These are phyloP conservation scores for Nephotettix cincticeps DNA, from an alignment of 1,140 invertebrate genomes.

Conservation along the genomic window DNA sequence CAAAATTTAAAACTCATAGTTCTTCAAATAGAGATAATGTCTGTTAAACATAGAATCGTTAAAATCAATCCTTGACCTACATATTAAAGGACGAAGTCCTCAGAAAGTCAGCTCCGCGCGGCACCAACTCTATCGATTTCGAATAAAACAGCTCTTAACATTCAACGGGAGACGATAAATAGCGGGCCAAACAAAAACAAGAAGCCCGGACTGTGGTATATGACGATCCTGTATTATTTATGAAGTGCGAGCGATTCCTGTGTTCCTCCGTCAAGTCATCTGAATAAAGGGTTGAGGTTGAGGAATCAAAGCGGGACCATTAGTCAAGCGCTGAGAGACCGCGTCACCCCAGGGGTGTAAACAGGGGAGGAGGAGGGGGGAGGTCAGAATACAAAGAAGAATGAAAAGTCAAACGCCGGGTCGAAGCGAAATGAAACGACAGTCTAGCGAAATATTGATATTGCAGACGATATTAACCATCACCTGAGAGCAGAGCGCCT, in stretches of 20 bases:
- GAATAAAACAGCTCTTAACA: not conserved
- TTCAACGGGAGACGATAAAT: not conserved
- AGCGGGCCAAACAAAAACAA: not conserved
- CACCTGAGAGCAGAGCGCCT: constrained; percentile 34
- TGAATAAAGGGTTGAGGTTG: constrained; percentile 15
- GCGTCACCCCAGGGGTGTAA: not conserved
- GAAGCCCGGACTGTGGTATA: not conserved
- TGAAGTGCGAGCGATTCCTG: not conserved
- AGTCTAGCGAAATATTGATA: not conserved
- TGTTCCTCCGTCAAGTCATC: not conserved
- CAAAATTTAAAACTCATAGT: too few species aligned
- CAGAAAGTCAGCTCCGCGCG: too few species aligned
- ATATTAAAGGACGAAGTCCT: too few species aligned
- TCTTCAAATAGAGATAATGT: too few species aligned
- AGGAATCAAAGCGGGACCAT: constrained; percentile 9
- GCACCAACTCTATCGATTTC: too few species aligned
- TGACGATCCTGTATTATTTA: not conserved
- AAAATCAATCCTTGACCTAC: too few species aligned
- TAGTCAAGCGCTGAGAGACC: constrained; percentile 7
- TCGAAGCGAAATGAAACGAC: not conserved
- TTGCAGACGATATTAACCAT: constrained; percentile 30
- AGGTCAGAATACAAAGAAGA: too few species aligned
- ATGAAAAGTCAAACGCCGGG: not conserved
- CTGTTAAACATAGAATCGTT: too few species aligned
- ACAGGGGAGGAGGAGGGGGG: constrained; percentile 1